Base-by-base conservation (phyloP, 2,888 invertebrate species). In the Melanostoma scalare region DNA sequence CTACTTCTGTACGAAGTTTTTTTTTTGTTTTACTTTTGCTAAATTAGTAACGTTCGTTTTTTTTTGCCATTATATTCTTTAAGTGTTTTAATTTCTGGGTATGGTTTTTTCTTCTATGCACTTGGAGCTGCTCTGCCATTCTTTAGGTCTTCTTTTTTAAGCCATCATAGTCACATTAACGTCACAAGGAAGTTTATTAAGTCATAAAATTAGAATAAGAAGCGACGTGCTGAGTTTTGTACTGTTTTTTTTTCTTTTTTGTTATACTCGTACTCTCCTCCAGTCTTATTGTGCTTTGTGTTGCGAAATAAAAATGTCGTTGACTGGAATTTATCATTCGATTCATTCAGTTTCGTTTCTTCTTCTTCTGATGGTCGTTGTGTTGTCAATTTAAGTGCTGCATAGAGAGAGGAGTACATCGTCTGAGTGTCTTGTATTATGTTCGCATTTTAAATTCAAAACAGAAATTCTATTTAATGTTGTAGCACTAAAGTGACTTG, bases 181-280 rank as follows among this genome's bases (percentile, higher is more conserved):
- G 63, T 80, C 74, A 48, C 53, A 68, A 61, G 68, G 77, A 82
- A 71, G 82, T 82, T 82, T 82, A 82, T 82, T 78, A 82, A 82
- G 82, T 78, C 78, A 78, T 82, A 78, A 82, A 82, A 82, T 82
- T 77, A 78, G 78, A 82, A 82, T 82, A 65, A 78, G 69, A 73
- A 58, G 46, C 69, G 74, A 58, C 82, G 78, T 78, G 82, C 82
- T 73, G 48, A 42, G 78, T 35, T 44, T 58, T 5, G 60, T 40
- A 9, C 10, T 38, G 1, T n/a, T 48, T 33, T 6, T 38, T 3
- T 36, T 40, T 9, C 35, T 36, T 61, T 6, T 8, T 42, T 31
- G 33, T 56, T 6, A 9, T 48, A 20, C 20, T 20, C 20, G 20
- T 20, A 20, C 20, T 20, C 36, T 69, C 30, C 33, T 2, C 6